Base-by-base conservation (phyloP, 2,113 vertebrate genomes). In the Bungarus multicinctus region DNA sequence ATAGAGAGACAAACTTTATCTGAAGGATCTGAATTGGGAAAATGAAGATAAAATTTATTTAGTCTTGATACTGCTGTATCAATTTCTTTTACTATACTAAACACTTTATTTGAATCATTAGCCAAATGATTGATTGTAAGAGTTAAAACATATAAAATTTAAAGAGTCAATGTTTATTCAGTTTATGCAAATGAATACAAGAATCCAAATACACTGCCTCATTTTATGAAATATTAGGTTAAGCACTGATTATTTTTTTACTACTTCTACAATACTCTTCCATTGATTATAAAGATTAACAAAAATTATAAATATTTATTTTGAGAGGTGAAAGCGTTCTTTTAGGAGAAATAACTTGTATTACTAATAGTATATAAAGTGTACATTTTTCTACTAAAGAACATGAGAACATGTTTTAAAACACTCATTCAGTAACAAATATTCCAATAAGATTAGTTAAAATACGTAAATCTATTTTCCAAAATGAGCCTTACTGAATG, bases 401-500 rank as follows among this genome's bases (percentile, higher is more conserved):
- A 39, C 20, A 43, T 39, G n/a, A 20, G 25, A n/a, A 87, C 50
- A 11, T 87, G 45, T 18, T 39, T 92, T 60, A 92, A 93, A 91
- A 45, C 64, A 89, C 45, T 50, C 94, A 93, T 39, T 85, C 34
- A 58, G 93, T 92, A 9, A 22, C 45, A 94, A 93, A 94, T 39
- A 89, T 91, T 91, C 53, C 39, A 81, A 81, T 81, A 91, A 95
- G 87, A 94, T 22, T 87, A 88, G 7, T 23, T 91, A 60, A 81
- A 54, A 58, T 1, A 18, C n/a, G 74, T 89, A 90, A 90, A 47
- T 1, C 23, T 85, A 47, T 95, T 93, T 93, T 45, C 90, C 93
- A 54, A 92, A 95, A 87, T 85, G 95, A 93, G 96, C 97, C 99
- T 99, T 99, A 99, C 99, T 99, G 99, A 95, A 99, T 98, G 94